Percentiles rank a stretch among this genome's conserved stretches.
phyloP scores from a whole-genome alignment of 2,113 vertebrate genomes.

The Cavia porcellus region DNA sequence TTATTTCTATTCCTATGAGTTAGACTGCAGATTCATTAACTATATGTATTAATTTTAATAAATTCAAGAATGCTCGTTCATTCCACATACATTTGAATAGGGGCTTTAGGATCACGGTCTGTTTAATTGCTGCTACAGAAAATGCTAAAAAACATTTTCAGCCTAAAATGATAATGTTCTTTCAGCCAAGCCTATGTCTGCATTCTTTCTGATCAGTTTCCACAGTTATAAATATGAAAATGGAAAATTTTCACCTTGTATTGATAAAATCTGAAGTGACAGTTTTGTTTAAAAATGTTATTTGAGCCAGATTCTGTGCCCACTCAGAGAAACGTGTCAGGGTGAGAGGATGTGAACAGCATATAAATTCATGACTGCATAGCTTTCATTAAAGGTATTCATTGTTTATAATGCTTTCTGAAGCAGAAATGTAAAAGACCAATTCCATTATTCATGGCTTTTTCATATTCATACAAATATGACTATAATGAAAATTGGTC shows the following conservation, averaged over 20 bases:
- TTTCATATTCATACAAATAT: slow-evolving; percentile 33
- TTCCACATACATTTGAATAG: slow-evolving; percentile 15
- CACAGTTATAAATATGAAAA: neutral
- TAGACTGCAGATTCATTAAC: slow-evolving; percentile 33
- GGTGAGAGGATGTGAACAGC: neutral
- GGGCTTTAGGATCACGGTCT: neutral
- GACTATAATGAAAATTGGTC: slow-evolving; percentile 58
- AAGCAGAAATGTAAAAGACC: slow-evolving; percentile 47
- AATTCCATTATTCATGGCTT: slow-evolving; percentile 66
- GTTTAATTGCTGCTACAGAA: neutral
- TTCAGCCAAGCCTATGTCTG: neutral
- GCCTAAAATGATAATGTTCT: slow-evolving; percentile 14
- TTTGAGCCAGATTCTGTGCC: slow-evolving; percentile 22
- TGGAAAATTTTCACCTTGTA: neutral
- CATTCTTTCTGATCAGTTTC: neutral
- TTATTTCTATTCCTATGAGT: neutral
- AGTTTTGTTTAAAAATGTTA: slow-evolving; percentile 57
- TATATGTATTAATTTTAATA: slow-evolving; percentile 19
- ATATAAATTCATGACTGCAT: neutral
- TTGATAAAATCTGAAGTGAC: slow-evolving; percentile 49
- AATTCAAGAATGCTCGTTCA: neutral
- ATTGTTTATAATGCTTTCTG: slow-evolving; percentile 22
- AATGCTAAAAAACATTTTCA: slow-evolving; percentile 28
- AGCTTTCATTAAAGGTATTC: slow-evolving; percentile 51
- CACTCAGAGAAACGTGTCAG: slow-evolving; percentile 19